Conservation (phyloP, 2,113 vertebrate species). For the Eudorcas thomsonii region DNA sequence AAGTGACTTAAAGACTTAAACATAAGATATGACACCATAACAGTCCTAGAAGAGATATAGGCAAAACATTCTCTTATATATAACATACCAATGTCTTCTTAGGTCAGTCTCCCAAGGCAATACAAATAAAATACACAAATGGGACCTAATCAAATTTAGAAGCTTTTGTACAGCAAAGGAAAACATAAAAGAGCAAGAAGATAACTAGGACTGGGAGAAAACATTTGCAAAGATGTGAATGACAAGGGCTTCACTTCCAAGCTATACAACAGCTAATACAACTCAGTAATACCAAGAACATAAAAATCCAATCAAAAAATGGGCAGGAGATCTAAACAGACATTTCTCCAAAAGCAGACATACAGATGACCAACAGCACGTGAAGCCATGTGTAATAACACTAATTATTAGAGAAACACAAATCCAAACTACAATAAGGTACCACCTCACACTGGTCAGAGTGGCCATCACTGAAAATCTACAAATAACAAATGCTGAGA, state of each 20-base stretch:
- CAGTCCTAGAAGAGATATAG: background rate
- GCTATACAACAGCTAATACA: background rate
- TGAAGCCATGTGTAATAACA: background rate
- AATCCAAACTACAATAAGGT: background rate
- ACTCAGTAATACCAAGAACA: background rate
- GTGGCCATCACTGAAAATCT: background rate
- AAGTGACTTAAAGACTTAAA: background rate
- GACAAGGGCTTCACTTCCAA: background rate
- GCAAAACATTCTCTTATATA: background rate
- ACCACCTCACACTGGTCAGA: background rate
- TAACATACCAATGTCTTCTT: background rate
- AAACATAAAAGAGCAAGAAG: background rate
- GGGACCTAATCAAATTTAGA: background rate
- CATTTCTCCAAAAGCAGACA: background rate
- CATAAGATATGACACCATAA: background rate
- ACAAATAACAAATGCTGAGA: background rate
- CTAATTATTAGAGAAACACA: background rate
- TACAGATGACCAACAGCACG: background rate
- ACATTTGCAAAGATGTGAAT: background rate
- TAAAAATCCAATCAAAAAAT: background rate
- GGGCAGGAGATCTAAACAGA: background rate
- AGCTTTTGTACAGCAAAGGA: background rate
- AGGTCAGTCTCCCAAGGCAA: background rate
- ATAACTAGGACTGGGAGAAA: background rate
- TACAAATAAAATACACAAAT: background rate